Percentiles rank a stretch among this genome's conserved stretches.
Conservation (phyloP, 2,888 invertebrate species). For the Spicauda simplicius region DNA sequence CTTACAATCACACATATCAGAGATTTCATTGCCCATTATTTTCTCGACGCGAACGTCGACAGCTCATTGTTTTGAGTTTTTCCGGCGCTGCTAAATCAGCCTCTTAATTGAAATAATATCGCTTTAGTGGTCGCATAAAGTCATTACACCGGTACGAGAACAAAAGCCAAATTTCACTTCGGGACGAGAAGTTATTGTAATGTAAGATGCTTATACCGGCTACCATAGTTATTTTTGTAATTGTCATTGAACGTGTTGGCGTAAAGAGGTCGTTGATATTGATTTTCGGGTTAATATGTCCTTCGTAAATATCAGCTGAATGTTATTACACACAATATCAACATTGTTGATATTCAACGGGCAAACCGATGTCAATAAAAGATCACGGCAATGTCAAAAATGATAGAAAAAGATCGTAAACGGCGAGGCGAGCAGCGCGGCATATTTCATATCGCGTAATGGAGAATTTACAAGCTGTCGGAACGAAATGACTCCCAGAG, state of each 20-base stretch:
- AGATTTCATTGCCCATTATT: conserved; percentile 73
- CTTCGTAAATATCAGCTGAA: conserved; percentile 3
- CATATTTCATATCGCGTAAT: conserved; percentile 85
- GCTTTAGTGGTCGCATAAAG: conserved; percentile 75
- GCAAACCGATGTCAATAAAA: conserved; percentile 21
- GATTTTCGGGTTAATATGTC: conserved; percentile 18
- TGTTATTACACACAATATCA: not conserved
- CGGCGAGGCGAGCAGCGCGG: conserved; percentile 63
- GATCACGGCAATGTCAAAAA: conserved; percentile 34
- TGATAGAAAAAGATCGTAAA: conserved; percentile 60
- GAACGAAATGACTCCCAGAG: conserved; percentile 81
- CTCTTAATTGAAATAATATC: conserved; percentile 80
- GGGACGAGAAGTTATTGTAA: conserved; percentile 74
- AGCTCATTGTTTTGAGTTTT: conserved; percentile 80
- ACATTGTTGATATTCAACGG: conserved; percentile 8
- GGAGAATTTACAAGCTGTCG: conserved; percentile 85
- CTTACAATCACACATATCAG: conserved; percentile 64
- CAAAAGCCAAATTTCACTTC: conserved; percentile 77
- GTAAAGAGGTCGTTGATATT: conserved; percentile 56
- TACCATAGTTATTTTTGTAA: conserved; percentile 63
- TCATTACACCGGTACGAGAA: conserved; percentile 70
- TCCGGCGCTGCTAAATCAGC: conserved; percentile 73
- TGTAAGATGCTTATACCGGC: conserved; percentile 61
- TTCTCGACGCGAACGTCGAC: conserved; percentile 67
- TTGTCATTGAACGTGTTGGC: conserved; percentile 43